Evolutionary conservation across 1,140 invertebrate species (phyloP), one percentile per base, ranked within the genome.

Genomic region (Pectinophora gossypiella): DNA sequence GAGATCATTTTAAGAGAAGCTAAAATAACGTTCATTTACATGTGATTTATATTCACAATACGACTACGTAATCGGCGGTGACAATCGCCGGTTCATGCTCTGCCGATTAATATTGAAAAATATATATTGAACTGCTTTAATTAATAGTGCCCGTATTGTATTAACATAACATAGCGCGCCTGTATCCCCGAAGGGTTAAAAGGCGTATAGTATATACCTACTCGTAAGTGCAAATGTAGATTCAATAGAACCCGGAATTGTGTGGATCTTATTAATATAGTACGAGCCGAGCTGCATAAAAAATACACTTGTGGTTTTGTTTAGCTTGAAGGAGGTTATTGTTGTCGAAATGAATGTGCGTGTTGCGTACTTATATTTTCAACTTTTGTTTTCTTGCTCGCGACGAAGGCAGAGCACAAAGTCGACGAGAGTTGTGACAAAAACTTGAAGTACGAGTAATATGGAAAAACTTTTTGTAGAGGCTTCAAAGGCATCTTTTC

Each of bases 21-120:
- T 47, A 51, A 54, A 48, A 50, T 43, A 54, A 44, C 19, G 48
- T 54, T 49, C 40, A 50, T 53, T 54, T n/a, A n/a, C n/a, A n/a
- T n/a, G n/a, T n/a, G n/a, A n/a, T n/a, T n/a, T 54, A 59, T 40
- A 54, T 59, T 45, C 56, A 42, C 42, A 22, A 19, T 21, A 9
- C 22, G 45, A n/a, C 18, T 13, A 10, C 19, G 38, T 19, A 54
- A 40, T 43, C 23, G 32, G 46, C 15, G 46, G 45, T 48, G 45
- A 52, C 50, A 48, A 49, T 52, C 46, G 19, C 19, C 20, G 19
- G 15, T 19, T 18, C n/a, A 48, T 48, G 22, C 19, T 22, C 27
- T 18, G 27, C 32, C 22, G 15, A 12, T 27, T 6, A 6, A 27
- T 27, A 6, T 27, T 27, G 23, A 6, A 12, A 5, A 27, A 27